These are phyloP conservation scores for Molorchus minor DNA, from an alignment of 2,888 invertebrate species.

Conservation along the genomic window DNA sequence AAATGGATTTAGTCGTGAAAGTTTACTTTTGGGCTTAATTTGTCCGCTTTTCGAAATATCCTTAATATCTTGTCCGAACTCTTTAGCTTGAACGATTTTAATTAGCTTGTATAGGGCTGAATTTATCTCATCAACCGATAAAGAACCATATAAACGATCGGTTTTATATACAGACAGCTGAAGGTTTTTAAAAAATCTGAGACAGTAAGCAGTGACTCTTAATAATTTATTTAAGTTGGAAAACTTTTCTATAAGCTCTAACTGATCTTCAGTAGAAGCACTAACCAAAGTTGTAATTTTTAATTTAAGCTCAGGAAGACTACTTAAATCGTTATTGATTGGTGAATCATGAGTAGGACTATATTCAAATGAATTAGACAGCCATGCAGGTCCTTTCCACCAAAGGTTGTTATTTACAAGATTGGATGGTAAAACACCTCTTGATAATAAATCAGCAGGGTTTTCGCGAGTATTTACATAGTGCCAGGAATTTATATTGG, in stretches of 20 bases:
- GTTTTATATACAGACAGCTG: neutral
- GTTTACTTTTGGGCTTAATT: constrained; percentile 7
- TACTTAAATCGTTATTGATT: neutral
- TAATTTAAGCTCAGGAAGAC: neutral
- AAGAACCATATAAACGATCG: neutral
- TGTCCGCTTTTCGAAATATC: neutral
- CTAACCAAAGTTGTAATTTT: neutral
- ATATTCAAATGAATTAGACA: neutral
- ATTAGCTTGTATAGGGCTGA: neutral
- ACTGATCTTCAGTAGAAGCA: neutral
- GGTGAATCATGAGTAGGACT: neutral
- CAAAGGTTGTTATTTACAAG: neutral
- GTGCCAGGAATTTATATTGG: neutral
- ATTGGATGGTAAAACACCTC: neutral
- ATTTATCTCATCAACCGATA: constrained; percentile 1
- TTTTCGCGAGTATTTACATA: neutral
- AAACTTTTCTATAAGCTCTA: neutral
- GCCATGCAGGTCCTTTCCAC: neutral
- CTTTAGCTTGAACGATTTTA: neutral
- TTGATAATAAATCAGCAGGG: neutral
- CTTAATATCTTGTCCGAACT: constrained; percentile 13
- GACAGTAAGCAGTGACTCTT: constrained; percentile 4
- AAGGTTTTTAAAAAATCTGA: constrained; percentile 27
- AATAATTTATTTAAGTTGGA: constrained; percentile 5
- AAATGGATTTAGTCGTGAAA: constrained; percentile 27